Conservation (phyloP, 2,113 vertebrate genomes). For the Carollia perspicillata region DNA sequence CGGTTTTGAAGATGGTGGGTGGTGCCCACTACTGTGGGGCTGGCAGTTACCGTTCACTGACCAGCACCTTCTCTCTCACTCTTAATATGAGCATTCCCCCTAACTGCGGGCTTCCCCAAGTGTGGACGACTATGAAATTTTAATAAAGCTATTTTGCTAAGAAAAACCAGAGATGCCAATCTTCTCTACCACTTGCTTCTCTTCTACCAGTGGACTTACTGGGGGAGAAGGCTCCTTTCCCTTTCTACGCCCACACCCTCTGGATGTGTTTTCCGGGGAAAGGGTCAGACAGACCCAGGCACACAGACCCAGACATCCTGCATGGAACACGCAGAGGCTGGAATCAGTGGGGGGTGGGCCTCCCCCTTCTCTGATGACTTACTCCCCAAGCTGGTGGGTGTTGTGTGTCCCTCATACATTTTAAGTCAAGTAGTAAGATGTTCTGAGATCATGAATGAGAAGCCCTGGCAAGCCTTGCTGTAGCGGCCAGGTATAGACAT, state of each 20-base stretch:
- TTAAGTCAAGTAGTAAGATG: neutral
- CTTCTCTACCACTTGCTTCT: neutral
- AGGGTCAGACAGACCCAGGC: neutral
- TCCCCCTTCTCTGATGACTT: neutral
- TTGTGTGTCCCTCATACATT: accelerated
- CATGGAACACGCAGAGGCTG: neutral
- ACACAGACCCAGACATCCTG: neutral
- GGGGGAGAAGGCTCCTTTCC: neutral
- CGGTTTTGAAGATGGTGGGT: neutral
- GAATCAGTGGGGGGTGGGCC: neutral
- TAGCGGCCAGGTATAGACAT: no score
- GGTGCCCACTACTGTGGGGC: neutral
- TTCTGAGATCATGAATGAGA: neutral
- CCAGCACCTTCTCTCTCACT: neutral
- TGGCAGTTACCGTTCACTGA: neutral
- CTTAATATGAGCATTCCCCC: neutral
- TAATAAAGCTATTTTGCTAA: neutral
- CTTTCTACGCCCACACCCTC: neutral
- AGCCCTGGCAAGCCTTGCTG: neutral
- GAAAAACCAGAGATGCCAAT: neutral
- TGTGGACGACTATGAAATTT: neutral
- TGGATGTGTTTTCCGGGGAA: neutral
- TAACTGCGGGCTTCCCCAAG: neutral
- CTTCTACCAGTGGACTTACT: neutral
- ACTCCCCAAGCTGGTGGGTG: no score